phyloP scores from a whole-genome alignment of 2,888 invertebrate species.

The Epinotia bilunana region DNA sequence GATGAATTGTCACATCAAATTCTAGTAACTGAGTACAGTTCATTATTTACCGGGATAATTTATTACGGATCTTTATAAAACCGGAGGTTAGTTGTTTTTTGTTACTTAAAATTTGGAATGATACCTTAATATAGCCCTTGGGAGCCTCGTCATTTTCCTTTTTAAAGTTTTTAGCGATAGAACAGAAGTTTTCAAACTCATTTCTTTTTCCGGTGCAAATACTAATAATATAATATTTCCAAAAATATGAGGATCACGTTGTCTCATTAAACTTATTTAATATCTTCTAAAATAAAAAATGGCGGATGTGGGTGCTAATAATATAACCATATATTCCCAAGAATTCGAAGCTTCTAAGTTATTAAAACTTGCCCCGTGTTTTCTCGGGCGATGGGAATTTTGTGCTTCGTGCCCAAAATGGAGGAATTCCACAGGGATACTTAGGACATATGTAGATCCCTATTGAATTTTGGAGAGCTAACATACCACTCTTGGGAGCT shows the following conservation, averaged over 20 bases:
- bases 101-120: too few species aligned
- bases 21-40: too few species aligned
- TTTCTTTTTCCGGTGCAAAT: conserved; percentile 10
- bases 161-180: background rate
- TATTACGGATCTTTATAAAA: too few species aligned
- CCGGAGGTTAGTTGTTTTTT: too few species aligned
- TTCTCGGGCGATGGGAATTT: conserved; percentile 27
- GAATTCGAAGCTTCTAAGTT: conserved; percentile 54
- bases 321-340: conserved; percentile 43
- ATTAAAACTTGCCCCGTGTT: conserved; percentile 56
- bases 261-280: conserved; percentile 22
- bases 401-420: background rate
- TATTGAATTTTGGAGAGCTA: background rate
- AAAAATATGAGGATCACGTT: conserved; percentile 20
- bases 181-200: conserved; percentile 1
- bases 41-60: too few species aligned
- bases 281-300: conserved; percentile 14
- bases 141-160: background rate
- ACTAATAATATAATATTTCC: conserved; percentile 14
- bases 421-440: background rate
- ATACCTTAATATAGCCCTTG: too few species aligned
- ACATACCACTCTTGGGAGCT: conserved; percentile 17
- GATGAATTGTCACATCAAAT: too few species aligned
- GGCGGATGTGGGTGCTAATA: background rate
- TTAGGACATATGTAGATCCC: background rate